Percentiles rank a stretch among this genome's conserved stretches.
Evolutionary conservation across 2,797 vertebrate genomes (phyloP).

Genomic region (Gadopsis bispinosus): DNA sequence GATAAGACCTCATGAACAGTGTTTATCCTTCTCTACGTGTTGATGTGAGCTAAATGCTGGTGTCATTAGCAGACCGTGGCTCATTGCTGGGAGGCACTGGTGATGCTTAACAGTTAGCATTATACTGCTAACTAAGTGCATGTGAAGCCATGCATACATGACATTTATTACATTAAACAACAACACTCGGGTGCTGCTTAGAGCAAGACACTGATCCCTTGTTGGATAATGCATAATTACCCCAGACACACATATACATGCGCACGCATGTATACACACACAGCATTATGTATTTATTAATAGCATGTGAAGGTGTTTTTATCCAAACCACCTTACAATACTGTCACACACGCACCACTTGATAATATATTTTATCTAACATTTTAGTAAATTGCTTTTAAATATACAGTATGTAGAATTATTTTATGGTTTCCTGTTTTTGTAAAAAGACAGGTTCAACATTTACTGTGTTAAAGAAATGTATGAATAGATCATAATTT

Average conservation of each 20-base stretch:
- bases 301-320: not conserved
- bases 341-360: not conserved
- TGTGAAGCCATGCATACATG: constrained; percentile 87
- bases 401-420: not conserved
- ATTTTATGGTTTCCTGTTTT: not conserved
- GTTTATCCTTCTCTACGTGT: constrained; percentile 50
- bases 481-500: not conserved
- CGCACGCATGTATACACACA: constrained; percentile 8
- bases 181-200: constrained; percentile 78
- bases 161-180: constrained; percentile 87
- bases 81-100: constrained; percentile 78
- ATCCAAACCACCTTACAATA: not conserved
- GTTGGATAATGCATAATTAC: constrained; percentile 78
- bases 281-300: not conserved
- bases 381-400: not conserved
- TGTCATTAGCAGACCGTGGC: constrained; percentile 81
- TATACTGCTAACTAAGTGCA: constrained; percentile 81
- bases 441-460: not conserved
- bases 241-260: constrained; percentile 47
- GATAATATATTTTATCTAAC: not conserved
- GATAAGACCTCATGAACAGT: constrained; percentile 24
- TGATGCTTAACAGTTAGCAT: constrained; percentile 73
- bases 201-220: constrained; percentile 75
- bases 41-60: constrained; percentile 73
- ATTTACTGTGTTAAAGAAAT: not conserved